Conservation (phyloP, 2,113 vertebrate species). For the Zosterops japonicus region DNA sequence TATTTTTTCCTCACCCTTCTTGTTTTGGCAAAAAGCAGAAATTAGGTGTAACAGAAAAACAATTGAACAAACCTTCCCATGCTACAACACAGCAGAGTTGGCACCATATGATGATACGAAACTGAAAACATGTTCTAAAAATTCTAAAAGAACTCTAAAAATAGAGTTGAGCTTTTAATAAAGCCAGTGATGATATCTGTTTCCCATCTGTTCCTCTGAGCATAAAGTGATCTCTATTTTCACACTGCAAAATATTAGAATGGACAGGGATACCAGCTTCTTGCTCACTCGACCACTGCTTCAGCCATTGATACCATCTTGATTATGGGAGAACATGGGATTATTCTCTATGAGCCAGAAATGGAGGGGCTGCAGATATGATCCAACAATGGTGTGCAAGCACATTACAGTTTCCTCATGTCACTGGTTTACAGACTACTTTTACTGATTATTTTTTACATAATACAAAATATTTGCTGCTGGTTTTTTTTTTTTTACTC, state of each 20-base stretch:
- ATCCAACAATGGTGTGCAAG: background rate
- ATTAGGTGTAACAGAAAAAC: background rate
- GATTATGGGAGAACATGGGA: background rate
- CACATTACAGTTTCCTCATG: background rate
- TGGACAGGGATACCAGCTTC: background rate
- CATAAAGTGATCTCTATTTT: slow-evolving; percentile 9
- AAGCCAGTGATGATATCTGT: background rate
- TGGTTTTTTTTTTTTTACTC: background rate
- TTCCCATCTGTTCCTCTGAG: slow-evolving; percentile 33
- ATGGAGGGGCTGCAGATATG: background rate
- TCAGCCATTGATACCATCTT: background rate
- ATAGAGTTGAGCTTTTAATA: slow-evolving; percentile 24
- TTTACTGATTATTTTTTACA: background rate
- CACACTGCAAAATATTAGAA: background rate
- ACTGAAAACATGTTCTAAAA: slow-evolving; percentile 34
- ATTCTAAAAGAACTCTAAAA: slow-evolving; percentile 15
- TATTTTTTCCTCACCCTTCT: background rate
- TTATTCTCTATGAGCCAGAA: background rate
- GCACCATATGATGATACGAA: background rate
- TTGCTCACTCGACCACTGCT: background rate
- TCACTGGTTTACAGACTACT: background rate
- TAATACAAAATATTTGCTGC: background rate
- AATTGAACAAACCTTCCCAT: background rate
- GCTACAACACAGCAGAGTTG: background rate
- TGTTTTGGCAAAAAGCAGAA: background rate